Evolutionary conservation across 1,140 invertebrate genomes (phyloP).

Genomic region (Caenorhabditis tropicalis): DNA sequence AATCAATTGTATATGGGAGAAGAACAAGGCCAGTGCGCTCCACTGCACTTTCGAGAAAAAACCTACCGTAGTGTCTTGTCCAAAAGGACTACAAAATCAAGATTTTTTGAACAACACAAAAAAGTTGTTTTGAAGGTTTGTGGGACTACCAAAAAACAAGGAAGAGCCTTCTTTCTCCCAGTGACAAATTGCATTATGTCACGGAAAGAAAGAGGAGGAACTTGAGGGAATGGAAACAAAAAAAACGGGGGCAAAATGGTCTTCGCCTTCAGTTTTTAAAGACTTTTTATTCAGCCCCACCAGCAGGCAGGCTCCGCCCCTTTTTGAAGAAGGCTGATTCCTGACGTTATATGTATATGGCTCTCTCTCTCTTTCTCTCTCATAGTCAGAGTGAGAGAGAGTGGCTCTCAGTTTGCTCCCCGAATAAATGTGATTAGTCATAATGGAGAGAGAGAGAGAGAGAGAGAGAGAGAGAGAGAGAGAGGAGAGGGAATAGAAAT

Average conservation of each 20-base stretch:
- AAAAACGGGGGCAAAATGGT: neutral
- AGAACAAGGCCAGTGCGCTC: neutral
- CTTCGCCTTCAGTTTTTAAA: neutral
- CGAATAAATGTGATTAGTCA: slow-evolving; percentile 27
- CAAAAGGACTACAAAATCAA: neutral
- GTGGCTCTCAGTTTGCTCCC: too few relatives aligned
- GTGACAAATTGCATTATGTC: slow-evolving; percentile 30
- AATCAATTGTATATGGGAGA: too few relatives aligned
- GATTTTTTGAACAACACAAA: too few relatives aligned
- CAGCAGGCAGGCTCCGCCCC: neutral
- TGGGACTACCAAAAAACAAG: neutral
- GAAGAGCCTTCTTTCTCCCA: neutral
- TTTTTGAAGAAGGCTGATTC: neutral
- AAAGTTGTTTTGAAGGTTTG: too few relatives aligned
- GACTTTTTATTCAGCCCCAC: neutral
- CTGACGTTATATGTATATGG: neutral
- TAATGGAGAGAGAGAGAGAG: neutral
- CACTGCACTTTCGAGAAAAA: neutral
- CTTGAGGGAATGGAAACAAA: neutral
- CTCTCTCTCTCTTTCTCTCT: neutral
- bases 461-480: neutral
- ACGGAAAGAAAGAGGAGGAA: neutral
- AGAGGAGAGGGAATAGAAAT: neutral
- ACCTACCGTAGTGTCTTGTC: neutral
- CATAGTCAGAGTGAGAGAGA: too few relatives aligned